A percentile compares a stretch with the other conserved stretches of the same genome.
These are phyloP conservation scores for Tipula unca DNA, from an alignment of 2,888 invertebrate species.

Conservation along the genomic window DNA sequence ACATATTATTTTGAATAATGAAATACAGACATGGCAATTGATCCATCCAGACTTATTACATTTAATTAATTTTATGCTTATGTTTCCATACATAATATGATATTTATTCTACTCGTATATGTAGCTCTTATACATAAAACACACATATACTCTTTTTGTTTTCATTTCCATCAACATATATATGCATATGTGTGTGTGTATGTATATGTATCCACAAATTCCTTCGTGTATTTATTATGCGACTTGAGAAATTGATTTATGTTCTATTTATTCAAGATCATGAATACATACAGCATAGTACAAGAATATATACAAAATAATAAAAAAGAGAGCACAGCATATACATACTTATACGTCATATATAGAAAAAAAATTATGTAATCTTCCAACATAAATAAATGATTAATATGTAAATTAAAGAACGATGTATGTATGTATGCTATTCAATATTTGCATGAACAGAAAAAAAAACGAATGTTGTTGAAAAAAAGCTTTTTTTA, in stretches of 20 bases:
- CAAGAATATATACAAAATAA: no score
- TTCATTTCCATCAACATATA: not conserved
- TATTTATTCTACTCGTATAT: not conserved
- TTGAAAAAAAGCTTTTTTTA: not conserved
- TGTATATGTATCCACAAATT: not conserved
- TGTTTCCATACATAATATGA: not conserved
- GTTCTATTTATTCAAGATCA: slow-evolving; percentile 14
- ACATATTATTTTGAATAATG: not conserved
- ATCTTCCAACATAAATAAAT: not conserved
- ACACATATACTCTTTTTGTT: not conserved
- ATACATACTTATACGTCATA: not conserved
- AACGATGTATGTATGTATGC: not conserved
- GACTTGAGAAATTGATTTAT: not conserved
- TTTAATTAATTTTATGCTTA: not conserved
- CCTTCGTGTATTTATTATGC: not conserved
- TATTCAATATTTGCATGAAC: not conserved
- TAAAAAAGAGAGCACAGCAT: not conserved
- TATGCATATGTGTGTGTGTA: no score
- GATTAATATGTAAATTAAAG: slow-evolving; percentile 8
- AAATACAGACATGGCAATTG: not conserved
- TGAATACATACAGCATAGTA: not conserved
- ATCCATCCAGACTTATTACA: not conserved
- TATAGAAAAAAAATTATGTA: not conserved
- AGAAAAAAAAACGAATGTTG: not conserved
- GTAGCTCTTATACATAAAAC: not conserved